Evolutionary conservation across 2,797 vertebrate genomes (phyloP).

Genomic region (Pachyuromys duprasi): DNA sequence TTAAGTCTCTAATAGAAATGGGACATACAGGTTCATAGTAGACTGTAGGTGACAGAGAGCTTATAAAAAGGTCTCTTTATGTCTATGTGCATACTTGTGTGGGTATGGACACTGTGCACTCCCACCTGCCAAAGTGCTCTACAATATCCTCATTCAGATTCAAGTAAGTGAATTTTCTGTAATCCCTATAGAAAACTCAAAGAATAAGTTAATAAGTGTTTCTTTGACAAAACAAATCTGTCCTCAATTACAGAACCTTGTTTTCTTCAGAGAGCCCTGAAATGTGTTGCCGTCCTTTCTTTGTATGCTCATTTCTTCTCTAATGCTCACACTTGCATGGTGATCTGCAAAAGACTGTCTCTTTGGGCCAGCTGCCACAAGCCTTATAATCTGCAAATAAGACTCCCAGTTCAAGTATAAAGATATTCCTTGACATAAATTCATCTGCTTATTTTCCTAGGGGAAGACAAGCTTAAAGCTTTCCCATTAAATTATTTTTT

Average conservation of each 20-base stretch:
- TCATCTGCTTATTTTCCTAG: conserved; percentile 37
- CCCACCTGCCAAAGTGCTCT: background rate
- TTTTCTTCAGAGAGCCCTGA: background rate
- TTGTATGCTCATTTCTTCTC: background rate
- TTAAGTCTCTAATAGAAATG: background rate
- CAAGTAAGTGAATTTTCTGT: background rate
- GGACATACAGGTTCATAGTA: background rate
- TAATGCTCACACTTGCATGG: background rate
- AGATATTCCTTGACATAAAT: conserved; percentile 25
- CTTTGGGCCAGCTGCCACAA: background rate
- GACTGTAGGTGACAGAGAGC: background rate
- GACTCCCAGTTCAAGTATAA: background rate
- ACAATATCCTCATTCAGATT: conserved; percentile 6
- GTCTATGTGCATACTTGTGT: background rate
- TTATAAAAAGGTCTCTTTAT: background rate
- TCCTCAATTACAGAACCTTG: background rate
- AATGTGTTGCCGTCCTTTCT: background rate
- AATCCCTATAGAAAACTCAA: conserved; percentile 29
- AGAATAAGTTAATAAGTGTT: conserved; percentile 38
- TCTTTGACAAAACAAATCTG: conserved; percentile 8
- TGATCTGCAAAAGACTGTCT: background rate
- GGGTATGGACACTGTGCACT: background rate
- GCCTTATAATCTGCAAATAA: background rate
- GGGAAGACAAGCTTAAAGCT: conserved; percentile 11
- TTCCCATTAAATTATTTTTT: conserved; percentile 53